phyloP scores from a whole-genome alignment of 2,888 invertebrate genomes.

The Morpho achilles region DNA sequence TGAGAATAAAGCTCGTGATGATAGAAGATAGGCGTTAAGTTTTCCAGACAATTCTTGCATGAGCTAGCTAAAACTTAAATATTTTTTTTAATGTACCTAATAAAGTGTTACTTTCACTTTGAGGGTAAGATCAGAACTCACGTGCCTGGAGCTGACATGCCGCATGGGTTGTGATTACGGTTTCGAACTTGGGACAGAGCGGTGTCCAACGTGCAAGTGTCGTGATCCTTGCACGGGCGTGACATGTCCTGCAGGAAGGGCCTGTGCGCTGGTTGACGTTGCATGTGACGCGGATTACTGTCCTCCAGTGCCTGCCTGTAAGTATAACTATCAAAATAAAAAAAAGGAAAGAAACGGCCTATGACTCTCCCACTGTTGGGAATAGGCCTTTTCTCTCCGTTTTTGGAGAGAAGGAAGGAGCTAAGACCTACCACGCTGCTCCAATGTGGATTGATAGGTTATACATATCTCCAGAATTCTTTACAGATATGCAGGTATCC shows the following conservation, averaged over 20 bases:
- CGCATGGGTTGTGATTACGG: constrained; percentile 92
- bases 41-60: neutral
- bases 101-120: constrained; percentile 1
- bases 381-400: too few relatives aligned
- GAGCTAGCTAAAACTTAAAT: too few relatives aligned
- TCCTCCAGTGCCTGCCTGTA: constrained; percentile 90
- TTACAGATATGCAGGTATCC: too few relatives aligned
- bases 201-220: constrained; percentile 90
- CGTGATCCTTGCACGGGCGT: constrained; percentile 88
- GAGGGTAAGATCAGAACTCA: constrained; percentile 79
- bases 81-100: too few relatives aligned
- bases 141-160: constrained; percentile 87
- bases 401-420: too few relatives aligned
- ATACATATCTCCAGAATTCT: too few relatives aligned
- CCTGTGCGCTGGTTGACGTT: constrained; percentile 90
- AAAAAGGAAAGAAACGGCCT: too few relatives aligned
- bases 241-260: constrained; percentile 81
- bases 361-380: too few relatives aligned
- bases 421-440: too few relatives aligned
- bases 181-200: constrained; percentile 83
- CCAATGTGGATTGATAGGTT: too few relatives aligned
- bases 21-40: too few relatives aligned
- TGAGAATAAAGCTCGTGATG: too few relatives aligned
- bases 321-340: constrained; percentile 38
- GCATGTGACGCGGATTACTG: constrained; percentile 92